phyloP scores from a whole-genome alignment of 2,888 invertebrate genomes.

The Galeruca laticollis region DNA sequence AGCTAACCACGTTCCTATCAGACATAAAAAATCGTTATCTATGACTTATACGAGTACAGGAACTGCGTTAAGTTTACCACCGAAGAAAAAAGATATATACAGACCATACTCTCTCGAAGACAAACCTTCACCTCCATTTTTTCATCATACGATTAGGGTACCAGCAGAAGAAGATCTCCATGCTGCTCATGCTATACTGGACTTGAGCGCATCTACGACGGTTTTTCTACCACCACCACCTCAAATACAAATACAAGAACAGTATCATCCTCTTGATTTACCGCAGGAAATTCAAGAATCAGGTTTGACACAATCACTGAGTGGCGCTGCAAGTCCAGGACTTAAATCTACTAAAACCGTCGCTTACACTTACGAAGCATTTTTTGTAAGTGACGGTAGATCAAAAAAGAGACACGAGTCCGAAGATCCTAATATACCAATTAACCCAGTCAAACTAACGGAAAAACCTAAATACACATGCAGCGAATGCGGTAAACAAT shows the following conservation, averaged over 20 bases:
- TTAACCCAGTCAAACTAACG: conserved; percentile 52
- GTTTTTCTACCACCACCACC: conserved; percentile 72
- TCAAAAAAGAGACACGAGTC: conserved; percentile 71
- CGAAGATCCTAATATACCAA: conserved; percentile 52
- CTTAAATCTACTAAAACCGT: conserved; percentile 75
- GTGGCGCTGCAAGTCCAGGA: conserved; percentile 28
- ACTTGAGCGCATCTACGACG: conserved; percentile 88
- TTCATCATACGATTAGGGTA: conserved; percentile 70
- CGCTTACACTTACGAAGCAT: conserved; percentile 92
- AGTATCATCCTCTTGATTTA: conserved; percentile 40
- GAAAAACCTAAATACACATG: conserved; percentile 77
- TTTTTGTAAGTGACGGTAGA: conserved; percentile 89
- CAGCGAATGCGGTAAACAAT: conserved; percentile 90
- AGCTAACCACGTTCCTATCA: conserved; percentile 59
- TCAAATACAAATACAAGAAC: conserved; percentile 36
- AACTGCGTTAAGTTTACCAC: conserved; percentile 84
- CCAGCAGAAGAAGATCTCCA: conserved; percentile 86
- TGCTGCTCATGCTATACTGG: conserved; percentile 90
- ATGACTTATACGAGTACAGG: conserved; percentile 91
- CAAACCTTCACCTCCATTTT: conserved; percentile 67
- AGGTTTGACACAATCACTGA: conserved; percentile 36
- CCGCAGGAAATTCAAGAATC: conserved; percentile 47
- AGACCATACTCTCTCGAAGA: conserved; percentile 87
- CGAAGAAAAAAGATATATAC: conserved; percentile 92
- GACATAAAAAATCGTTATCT: conserved; percentile 78